Evolutionary conservation across 2,888 invertebrate genomes (phyloP), one percentile per base, ranked within the genome.

Genomic region (Myopa tessellatipennis): DNA sequence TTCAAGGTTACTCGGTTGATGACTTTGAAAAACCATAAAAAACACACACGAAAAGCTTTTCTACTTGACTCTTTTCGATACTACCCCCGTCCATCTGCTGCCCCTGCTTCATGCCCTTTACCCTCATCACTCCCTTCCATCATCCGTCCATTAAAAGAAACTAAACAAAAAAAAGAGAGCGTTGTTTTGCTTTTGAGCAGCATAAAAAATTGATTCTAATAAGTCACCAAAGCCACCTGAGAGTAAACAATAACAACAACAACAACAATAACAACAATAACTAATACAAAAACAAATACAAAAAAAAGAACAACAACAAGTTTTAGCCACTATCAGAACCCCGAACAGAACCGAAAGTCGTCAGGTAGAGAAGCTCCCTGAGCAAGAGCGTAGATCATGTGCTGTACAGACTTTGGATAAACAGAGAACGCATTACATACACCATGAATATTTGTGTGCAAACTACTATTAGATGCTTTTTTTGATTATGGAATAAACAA

Each of bases 1-100:
- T 87, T 87, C 87, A 87, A 87, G 87, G 87, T 87, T 87, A 86
- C 84, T 84, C 86, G 87, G 87, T 87, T 87, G 87, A 86, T 87
- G 87, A 86, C 87, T 86, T 86, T 85, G 81, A 84, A 83, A 83
- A 85, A 83, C 77, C 76, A 83, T 83, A 84, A 81, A 78, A 79
- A 82, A 83, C 70, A 70, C 26, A 58, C 55, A 71, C 38, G n/a
- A 55, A 55, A 55, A 55, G 55, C n/a, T 55, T n/a, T 55, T 55
- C 5, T 55, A 8, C 5, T 45, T 6, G 45, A 45, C 45, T 6
- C 3, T 45, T 45, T 45, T 45, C 45, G 6, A 45, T 45, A 45
- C 45, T 8, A 45, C 10, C 45, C 10, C 45, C 45, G 6, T 10
- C 45, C 55, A n/a, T 55, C 26, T 55, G 4, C 55, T 55, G 5